Percentiles rank a stretch among this genome's conserved stretches.
Conservation (phyloP, 2,113 vertebrate species). For the Gymnarchus niloticus region DNA sequence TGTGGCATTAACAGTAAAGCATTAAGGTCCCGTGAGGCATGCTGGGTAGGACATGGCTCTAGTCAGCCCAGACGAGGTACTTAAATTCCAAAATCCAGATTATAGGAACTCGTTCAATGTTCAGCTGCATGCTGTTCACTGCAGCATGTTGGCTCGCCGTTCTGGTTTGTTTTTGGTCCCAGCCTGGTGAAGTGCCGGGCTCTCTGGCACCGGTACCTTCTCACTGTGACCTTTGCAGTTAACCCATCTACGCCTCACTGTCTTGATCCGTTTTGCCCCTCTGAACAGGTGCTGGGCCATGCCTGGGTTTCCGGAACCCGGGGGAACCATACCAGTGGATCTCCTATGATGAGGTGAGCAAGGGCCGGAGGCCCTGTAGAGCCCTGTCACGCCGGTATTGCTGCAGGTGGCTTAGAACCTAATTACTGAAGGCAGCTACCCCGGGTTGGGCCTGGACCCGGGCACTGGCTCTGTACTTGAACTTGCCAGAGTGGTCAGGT, state of each 20-base stretch:
- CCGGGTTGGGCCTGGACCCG: too few species aligned
- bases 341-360: slow-evolving; percentile 62
- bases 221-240: neutral
- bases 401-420: too few species aligned
- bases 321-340: slow-evolving; percentile 69
- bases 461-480: too few species aligned
- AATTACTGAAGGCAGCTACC: too few species aligned
- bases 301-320: slow-evolving; percentile 65
- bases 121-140: too few species aligned
- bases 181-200: neutral
- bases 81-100: too few species aligned
- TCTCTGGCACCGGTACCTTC: neutral
- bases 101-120: neutral
- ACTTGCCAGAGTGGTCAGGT: neutral
- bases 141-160: neutral
- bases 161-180: neutral
- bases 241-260: neutral
- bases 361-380: neutral
- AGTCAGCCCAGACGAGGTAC: neutral
- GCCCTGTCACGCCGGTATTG: neutral
- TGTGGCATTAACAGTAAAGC: neutral
- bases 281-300: slow-evolving; percentile 56
- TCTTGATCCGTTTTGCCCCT: neutral
- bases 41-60: neutral
- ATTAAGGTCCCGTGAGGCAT: neutral